These are phyloP conservation scores for Aldrovandia affinis DNA, from an alignment of 2,797 vertebrate species.

Conservation along the genomic window DNA sequence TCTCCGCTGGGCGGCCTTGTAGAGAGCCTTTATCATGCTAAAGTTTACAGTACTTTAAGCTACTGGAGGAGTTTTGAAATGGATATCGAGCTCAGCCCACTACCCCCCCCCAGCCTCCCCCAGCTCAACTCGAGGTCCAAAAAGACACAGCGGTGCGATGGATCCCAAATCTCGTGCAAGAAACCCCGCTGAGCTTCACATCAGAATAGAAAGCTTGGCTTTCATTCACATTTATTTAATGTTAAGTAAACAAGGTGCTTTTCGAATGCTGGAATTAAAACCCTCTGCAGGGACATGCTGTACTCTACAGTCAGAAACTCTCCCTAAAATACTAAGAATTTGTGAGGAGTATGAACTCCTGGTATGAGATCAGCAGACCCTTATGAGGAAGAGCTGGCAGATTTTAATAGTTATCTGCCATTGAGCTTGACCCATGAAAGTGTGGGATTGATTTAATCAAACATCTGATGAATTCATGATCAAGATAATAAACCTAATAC, in stretches of 20 bases:
- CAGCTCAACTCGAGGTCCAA: too few relatives aligned
- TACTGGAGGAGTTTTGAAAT: slow-evolving; percentile 14
- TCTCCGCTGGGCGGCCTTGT: background rate
- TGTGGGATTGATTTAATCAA: background rate
- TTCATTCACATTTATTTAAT: background rate
- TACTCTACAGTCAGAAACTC: background rate
- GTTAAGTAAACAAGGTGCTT: background rate
- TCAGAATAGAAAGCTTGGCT: background rate
- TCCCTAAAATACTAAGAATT: background rate
- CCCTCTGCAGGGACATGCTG: background rate
- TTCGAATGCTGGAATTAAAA: background rate
- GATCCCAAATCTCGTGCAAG: background rate
- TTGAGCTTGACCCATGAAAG: background rate
- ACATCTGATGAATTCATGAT: background rate
- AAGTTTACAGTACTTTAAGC: slow-evolving; percentile 27
- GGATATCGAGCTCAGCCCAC: too few relatives aligned
- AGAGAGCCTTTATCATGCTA: slow-evolving; percentile 28
- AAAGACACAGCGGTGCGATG: background rate
- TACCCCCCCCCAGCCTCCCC: too few relatives aligned
- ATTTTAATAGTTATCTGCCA: background rate
- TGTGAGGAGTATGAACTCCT: background rate
- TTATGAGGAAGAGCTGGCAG: background rate
- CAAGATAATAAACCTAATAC: too few relatives aligned
- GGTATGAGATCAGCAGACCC: background rate
- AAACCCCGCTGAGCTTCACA: background rate